Conservation (phyloP, 2,113 vertebrate species). For the Hippopotamus amphibius region DNA sequence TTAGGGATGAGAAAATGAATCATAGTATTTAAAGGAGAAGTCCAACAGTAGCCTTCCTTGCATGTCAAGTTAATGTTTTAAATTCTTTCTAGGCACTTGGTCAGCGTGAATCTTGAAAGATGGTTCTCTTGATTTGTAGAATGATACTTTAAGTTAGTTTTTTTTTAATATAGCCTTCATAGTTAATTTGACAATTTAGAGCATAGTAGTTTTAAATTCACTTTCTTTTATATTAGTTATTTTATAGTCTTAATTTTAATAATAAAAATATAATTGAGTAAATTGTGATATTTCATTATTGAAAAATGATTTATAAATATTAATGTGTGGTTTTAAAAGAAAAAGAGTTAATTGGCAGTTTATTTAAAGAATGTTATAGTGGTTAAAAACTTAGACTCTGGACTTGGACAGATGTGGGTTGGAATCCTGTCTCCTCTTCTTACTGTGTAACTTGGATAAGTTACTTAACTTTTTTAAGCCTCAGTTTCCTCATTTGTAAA, state of each 20-base stretch:
- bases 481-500: constrained; percentile 37
- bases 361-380: neutral
- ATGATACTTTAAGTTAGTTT: neutral
- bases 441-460: neutral
- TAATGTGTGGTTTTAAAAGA: constrained; percentile 41
- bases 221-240: constrained; percentile 2
- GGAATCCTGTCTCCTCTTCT: neutral
- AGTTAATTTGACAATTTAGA: neutral
- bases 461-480: neutral
- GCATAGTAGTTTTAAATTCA: constrained; percentile 9
- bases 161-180: neutral
- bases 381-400: neutral
- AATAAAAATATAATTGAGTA: constrained; percentile 6
- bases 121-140: constrained; percentile 17
- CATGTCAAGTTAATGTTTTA: constrained; percentile 9
- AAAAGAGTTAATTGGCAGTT: neutral
- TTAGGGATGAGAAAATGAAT: neutral
- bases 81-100: constrained; percentile 15
- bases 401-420: neutral
- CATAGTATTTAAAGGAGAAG: constrained; percentile 3
- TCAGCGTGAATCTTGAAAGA: neutral
- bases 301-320: constrained; percentile 13
- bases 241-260: constrained; percentile 14
- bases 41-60: neutral
- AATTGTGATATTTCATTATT: neutral